These are phyloP conservation scores for Pentalonia nigronervosa DNA, from an alignment of 1,140 invertebrate species.

Conservation along the genomic window DNA sequence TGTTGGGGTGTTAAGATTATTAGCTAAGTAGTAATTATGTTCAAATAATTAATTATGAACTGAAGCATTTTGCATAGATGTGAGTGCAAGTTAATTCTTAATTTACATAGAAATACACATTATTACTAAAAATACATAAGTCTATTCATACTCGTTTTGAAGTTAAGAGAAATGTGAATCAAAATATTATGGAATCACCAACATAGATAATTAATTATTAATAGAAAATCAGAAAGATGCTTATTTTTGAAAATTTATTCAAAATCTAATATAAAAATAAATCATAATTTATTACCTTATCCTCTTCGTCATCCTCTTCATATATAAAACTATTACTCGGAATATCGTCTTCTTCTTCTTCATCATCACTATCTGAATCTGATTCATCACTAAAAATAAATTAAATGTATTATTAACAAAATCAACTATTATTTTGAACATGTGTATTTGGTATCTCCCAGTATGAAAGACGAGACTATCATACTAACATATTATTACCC, in stretches of 20 bases:
- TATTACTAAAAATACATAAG: too few species aligned
- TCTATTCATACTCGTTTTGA: too few species aligned
- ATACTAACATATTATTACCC: background rate
- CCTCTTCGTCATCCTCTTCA: conserved; percentile 56
- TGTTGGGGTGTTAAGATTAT: background rate
- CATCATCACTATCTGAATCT: conserved; percentile 61
- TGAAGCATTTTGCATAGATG: background rate
- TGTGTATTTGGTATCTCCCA: too few species aligned
- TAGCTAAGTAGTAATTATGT: too few species aligned
- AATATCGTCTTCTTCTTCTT: conserved; percentile 49
- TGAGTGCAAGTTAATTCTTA: too few species aligned
- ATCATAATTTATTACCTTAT: conserved; percentile 9
- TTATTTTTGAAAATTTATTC: background rate
- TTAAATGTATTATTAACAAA: background rate
- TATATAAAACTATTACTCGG: background rate
- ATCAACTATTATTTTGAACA: background rate
- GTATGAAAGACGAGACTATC: background rate
- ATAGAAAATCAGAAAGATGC: background rate
- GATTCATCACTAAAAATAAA: conserved; percentile 42
- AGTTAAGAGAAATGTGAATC: background rate
- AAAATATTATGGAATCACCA: background rate
- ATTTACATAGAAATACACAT: too few species aligned
- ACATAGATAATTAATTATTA: background rate
- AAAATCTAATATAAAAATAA: background rate
- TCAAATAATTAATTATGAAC: background rate